Evolutionary conservation across 2,113 vertebrate species (phyloP).

Genomic region (Axis porcinus): DNA sequence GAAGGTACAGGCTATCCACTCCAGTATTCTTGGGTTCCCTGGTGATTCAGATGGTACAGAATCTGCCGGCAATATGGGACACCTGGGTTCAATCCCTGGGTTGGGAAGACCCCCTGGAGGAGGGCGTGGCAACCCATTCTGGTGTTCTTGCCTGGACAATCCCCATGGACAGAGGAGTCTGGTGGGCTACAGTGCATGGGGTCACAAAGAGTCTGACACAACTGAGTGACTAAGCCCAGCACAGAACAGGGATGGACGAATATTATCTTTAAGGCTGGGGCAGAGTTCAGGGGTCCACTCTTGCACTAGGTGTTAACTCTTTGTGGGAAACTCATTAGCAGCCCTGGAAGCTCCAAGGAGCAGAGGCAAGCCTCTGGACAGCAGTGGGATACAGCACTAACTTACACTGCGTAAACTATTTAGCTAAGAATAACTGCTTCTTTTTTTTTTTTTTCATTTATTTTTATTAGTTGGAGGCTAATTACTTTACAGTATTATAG

Average conservation of each 20-base stretch:
- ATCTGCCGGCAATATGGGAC: background rate
- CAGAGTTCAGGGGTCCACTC: background rate
- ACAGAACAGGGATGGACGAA: background rate
- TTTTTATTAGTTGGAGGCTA: too few species aligned
- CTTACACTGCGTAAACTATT: background rate
- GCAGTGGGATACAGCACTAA: accelerated
- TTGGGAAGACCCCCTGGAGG: background rate
- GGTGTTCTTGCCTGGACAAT: background rate
- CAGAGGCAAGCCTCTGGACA: background rate
- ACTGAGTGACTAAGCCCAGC: background rate
- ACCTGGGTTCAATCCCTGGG: background rate
- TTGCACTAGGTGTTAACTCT: background rate
- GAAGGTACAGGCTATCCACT: background rate
- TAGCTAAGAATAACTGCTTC: background rate
- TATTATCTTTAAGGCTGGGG: background rate
- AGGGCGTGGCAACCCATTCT: background rate
- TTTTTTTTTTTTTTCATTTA: too few species aligned
- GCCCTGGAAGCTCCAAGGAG: background rate
- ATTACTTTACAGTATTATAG: too few species aligned
- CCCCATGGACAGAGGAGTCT: background rate
- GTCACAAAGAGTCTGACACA: background rate
- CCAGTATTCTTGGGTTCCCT: background rate
- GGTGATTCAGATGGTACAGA: background rate
- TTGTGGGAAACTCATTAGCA: background rate
- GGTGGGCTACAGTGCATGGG: background rate